These are phyloP conservation scores for Plagiodera versicolora DNA, from an alignment of 2,888 invertebrate species.

Conservation along the genomic window DNA sequence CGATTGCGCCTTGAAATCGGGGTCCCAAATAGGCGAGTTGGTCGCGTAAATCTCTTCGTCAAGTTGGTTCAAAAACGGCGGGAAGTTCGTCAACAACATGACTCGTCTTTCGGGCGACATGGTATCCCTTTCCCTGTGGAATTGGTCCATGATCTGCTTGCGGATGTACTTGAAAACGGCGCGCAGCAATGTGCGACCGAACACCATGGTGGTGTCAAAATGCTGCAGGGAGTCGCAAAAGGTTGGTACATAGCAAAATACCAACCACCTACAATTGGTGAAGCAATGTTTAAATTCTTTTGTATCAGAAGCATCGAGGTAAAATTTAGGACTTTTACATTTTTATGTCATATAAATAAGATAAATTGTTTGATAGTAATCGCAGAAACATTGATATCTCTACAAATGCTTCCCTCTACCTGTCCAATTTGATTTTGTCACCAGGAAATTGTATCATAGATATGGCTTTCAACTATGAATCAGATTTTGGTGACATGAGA, in stretches of 20 bases:
- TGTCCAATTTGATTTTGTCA: conserved; percentile 26
- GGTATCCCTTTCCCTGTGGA: conserved; percentile 84
- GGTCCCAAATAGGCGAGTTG: conserved; percentile 92
- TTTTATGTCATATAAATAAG: too few species aligned
- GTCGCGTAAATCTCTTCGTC: conserved; percentile 86
- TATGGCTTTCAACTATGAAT: not conserved
- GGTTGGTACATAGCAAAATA: conserved; percentile 93
- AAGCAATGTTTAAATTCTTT: too few species aligned
- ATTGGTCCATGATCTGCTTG: conserved; percentile 87
- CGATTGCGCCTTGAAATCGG: conserved; percentile 77
- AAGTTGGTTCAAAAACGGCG: conserved; percentile 84
- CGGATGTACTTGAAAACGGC: conserved; percentile 80
- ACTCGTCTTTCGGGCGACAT: conserved; percentile 86
- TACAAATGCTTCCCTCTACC: conserved; percentile 20
- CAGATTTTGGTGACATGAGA: not conserved
- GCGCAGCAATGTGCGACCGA: conserved; percentile 83
- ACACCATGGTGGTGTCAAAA: conserved; percentile 87
- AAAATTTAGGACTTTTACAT: too few species aligned
- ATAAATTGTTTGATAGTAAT: conserved; percentile 26
- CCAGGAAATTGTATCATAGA: conserved; percentile 4
- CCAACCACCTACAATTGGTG: conserved; percentile 77
- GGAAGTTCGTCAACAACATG: conserved; percentile 85
- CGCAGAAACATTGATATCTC: conserved; percentile 26
- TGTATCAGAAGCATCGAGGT: too few species aligned
- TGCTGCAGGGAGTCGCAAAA: conserved; percentile 92